Conservation (phyloP, 1,140 invertebrate species). For the Holcopasites calliopsidis region DNA sequence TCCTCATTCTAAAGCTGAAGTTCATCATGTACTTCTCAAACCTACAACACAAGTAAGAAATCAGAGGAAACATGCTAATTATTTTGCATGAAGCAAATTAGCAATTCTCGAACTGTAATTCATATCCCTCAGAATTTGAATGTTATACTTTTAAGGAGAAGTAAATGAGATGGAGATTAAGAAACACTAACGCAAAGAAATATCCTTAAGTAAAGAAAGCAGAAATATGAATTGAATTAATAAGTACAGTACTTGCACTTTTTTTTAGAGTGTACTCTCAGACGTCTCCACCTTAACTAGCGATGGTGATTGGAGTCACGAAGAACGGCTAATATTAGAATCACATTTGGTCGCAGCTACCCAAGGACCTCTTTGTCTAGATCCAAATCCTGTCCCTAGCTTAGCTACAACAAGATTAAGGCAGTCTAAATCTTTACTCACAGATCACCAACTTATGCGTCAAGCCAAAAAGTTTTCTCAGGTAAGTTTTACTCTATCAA, state of each 20-base stretch:
- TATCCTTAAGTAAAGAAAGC: background rate
- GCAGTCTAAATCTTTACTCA: constrained; percentile 87
- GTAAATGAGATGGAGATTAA: background rate
- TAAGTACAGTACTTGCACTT: background rate
- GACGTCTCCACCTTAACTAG: constrained; percentile 86
- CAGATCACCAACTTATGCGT: constrained; percentile 86
- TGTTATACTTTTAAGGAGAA: background rate
- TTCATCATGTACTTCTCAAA: constrained; percentile 92
- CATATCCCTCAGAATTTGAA: background rate
- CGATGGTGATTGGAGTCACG: constrained; percentile 86
- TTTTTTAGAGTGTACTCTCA: constrained; percentile 84
- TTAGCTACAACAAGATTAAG: constrained; percentile 87
- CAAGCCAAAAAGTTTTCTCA: constrained; percentile 88
- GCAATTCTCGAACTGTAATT: background rate
- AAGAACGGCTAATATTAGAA: constrained; percentile 90
- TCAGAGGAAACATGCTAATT: background rate
- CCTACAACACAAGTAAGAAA: constrained; percentile 89
- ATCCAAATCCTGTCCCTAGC: constrained; percentile 90
- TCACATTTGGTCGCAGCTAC: constrained; percentile 91
- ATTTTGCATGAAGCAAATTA: background rate
- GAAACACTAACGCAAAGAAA: background rate
- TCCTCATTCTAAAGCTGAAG: constrained; percentile 83
- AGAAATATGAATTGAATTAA: background rate
- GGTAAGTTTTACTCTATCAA: constrained; percentile 70
- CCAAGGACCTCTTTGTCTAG: constrained; percentile 91